Evolutionary conservation across 2,888 invertebrate genomes (phyloP), one percentile per base, ranked within the genome.

Genomic region (Habroteleia sp.): DNA sequence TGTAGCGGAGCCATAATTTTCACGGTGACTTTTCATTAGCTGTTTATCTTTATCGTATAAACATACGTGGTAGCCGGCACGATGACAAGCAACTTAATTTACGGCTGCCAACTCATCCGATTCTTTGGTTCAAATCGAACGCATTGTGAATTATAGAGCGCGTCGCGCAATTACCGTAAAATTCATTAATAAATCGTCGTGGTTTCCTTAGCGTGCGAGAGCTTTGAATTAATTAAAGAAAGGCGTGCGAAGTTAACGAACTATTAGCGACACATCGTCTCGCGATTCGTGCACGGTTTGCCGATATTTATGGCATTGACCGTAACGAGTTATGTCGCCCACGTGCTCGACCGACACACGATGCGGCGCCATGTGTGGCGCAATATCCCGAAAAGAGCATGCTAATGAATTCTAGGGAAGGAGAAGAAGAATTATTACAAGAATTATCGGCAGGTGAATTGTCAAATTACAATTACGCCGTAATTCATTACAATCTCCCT

Each of bases 251-350:
- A 68, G 63, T 74, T 74, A 74, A 74, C 68, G 74, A 69, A 69
- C 74, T 63, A 74, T 74, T 74, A 69, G 68, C 58, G 74, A 74
- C 74, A 69, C 74, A 39, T 42, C 65, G 66, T 46, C 56, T 54
- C 48, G 62, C 63, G 13, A 58, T 74, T 25, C 29, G 48, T 42
- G 35, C 56, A 56, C 62, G 37, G 42, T 74, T 74, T 58, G 46
- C 62, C 48, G 41, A 48, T 74, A 74, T 69, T 74, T 68, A 74
- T 74, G 74, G 62, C 63, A 62, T 58, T 74, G 68, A 56, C 56
- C 62, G 52, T 74, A 74, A 65, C 63, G 63, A 63, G 56, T 56
- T 63, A 29, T 63, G 42, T 56, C 72, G 63, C 63, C 63, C 72
- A 63, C 72, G 72, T 63, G 63, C 27, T 39, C 25, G 2, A 29